Base-by-base conservation (phyloP, 1,140 invertebrate species). In the Panulirus ornatus region DNA sequence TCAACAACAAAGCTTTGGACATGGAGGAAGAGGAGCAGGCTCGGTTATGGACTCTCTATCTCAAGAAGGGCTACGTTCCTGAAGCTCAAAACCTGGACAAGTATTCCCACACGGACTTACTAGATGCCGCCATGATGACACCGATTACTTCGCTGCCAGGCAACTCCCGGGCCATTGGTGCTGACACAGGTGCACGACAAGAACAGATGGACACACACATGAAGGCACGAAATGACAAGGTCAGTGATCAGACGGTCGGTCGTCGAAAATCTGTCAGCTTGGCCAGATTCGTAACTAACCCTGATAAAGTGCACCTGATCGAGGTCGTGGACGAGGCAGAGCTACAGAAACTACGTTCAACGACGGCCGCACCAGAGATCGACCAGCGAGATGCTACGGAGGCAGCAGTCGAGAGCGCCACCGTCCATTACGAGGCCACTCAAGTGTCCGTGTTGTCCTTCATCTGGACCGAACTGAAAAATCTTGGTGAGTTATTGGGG, bases 401-500 rank as follows among this genome's bases (percentile, higher is more conserved):
- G 54, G 1, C 75, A 1, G 1, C 75, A 0, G 36, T 34, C 1
- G 85, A 88, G 2, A 36, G 54, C 1, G 19, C 42, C 51, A 88
- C 85, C 2, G 76, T 88, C n/a, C 75, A 70, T 36, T 88, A 88
- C 11, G 54, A 88, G 51, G 51, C 75, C 30, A 88, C 85, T 2
- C 30, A 79, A 63, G 73, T 78, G 0, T 40, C 47, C 11, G 11
- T 78, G 16, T 54, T 88, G 2, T 42, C 51, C 36, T 88, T 66
- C 40, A 47, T 81, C n/a, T 88, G 85, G 85, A 58, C 38, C 8
- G 85, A 88, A 47, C 34, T 88, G 14, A 40, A 22, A n/a, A 88
- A 88, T 47, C 8, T 88, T 11, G 85, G 85, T 16, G 85, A 88
- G 22, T 38, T 88, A 27, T 38, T 88, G 34, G 85, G 85, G 2